Evolutionary conservation across 2,797 vertebrate genomes (phyloP).

Genomic region (Coreius guichenoti): DNA sequence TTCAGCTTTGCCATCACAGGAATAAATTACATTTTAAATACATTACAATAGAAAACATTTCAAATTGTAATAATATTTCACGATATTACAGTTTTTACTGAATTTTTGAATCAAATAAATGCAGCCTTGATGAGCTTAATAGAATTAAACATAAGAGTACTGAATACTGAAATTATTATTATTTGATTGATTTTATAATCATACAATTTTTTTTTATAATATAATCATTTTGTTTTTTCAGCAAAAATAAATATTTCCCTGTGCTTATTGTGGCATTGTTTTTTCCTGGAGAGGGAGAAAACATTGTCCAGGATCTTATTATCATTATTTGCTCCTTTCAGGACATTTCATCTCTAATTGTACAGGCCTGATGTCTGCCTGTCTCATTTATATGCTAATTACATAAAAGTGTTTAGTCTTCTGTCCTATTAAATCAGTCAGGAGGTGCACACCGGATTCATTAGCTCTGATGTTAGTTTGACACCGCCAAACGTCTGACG

Average conservation of each 20-base stretch:
- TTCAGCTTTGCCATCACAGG: neutral
- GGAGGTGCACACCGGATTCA: slow-evolving; percentile 64
- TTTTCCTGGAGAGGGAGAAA: slow-evolving; percentile 50
- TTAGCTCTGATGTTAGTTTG: slow-evolving; percentile 65
- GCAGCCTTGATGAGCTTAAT: neutral
- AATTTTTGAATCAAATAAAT: neutral
- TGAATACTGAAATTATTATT: neutral
- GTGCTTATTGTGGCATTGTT: neutral
- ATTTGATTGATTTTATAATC: neutral
- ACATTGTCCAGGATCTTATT: slow-evolving; percentile 52
- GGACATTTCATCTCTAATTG: slow-evolving; percentile 63
- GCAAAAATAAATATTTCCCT: neutral
- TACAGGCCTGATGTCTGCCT: slow-evolving; percentile 61
- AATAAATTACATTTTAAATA: no score
- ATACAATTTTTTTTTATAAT: no score
- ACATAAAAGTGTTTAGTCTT: slow-evolving; percentile 68
- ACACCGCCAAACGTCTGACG: slow-evolving; percentile 62
- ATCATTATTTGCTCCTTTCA: slow-evolving; percentile 59
- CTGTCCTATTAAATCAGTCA: slow-evolving; percentile 69
- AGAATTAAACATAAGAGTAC: neutral
- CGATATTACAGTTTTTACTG: no score
- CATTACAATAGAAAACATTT: no score
- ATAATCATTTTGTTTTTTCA: neutral
- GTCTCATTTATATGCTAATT: slow-evolving; percentile 72
- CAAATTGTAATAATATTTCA: no score